Conservation (phyloP, 2,113 vertebrate genomes). For the Hemicordylus capensis region DNA sequence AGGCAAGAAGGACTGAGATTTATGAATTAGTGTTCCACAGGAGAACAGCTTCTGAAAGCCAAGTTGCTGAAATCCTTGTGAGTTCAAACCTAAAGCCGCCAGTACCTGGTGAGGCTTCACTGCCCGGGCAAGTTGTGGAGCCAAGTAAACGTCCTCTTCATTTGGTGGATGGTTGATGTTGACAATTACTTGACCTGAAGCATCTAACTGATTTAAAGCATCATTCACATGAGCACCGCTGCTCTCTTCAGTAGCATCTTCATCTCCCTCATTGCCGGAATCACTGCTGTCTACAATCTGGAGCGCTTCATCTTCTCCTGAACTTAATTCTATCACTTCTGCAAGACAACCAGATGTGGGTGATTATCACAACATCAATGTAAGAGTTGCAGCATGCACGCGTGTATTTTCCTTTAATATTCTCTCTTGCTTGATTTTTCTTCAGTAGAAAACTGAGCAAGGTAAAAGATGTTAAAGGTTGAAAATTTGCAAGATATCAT, state of each 20-base stretch:
- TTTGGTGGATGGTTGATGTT: constrained; percentile 98
- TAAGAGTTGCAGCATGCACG: background rate
- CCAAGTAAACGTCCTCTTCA: constrained; percentile 93
- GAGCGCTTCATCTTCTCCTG: constrained; percentile 92
- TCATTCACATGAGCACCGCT: constrained; percentile 96
- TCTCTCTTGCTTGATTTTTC: background rate
- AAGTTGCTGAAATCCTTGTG: background rate
- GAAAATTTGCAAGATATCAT: background rate
- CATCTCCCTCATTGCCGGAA: constrained; percentile 88
- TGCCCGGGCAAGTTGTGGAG: constrained; percentile 91
- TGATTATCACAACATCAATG: background rate
- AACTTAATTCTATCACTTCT: constrained; percentile 98
- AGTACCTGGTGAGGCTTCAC: constrained; percentile 98
- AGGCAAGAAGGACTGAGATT: background rate
- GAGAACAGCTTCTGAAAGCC: background rate
- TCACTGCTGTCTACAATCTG: constrained; percentile 92
- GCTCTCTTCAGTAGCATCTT: constrained; percentile 87
- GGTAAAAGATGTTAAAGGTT: background rate
- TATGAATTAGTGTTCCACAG: background rate
- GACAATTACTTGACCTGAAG: constrained; percentile 91
- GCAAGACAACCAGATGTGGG: constrained; percentile 37
- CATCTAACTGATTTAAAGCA: constrained; percentile 88
- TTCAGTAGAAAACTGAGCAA: background rate
- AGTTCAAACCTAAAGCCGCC: constrained; percentile 3
- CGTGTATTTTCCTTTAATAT: background rate